Conservation (phyloP, 2,113 vertebrate genomes). For the Albula glossodonta region DNA sequence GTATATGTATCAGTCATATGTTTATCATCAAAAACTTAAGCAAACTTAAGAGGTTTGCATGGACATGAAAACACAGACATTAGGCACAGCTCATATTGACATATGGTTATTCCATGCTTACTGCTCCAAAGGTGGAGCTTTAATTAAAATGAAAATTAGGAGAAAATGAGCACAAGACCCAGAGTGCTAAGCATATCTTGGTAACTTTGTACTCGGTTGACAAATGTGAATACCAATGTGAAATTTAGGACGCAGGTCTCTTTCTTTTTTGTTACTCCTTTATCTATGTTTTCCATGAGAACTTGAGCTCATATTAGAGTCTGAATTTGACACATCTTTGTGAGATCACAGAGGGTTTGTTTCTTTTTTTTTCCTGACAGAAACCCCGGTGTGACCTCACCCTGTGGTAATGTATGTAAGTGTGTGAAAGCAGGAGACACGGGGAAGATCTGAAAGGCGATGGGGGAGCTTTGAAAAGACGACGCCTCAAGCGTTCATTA, state of each 20-base stretch:
- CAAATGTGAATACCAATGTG: not conserved
- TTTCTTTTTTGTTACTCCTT: not conserved
- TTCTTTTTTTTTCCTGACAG: not conserved
- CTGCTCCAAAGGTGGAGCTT: not conserved
- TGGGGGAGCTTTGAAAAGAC: not conserved
- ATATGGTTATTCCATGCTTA: not conserved
- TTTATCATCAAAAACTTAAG: too few species aligned
- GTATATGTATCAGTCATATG: too few species aligned
- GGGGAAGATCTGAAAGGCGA: not conserved
- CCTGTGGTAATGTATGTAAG: not conserved
- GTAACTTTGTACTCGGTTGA: not conserved
- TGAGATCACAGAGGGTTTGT: not conserved
- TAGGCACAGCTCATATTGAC: not conserved
- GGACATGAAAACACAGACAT: not conserved
- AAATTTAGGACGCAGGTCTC: not conserved
- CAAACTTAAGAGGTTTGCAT: not conserved
- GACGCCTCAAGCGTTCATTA: not conserved
- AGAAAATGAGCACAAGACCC: not conserved
- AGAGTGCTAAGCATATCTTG: not conserved
- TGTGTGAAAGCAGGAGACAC: not conserved
- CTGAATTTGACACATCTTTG: not conserved
- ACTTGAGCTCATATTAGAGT: not conserved
- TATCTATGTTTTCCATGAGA: not conserved
- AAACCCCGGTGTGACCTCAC: not conserved
- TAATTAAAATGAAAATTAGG: not conserved